Conservation (phyloP, 2,888 invertebrate species). For the Ceramica pisi region DNA sequence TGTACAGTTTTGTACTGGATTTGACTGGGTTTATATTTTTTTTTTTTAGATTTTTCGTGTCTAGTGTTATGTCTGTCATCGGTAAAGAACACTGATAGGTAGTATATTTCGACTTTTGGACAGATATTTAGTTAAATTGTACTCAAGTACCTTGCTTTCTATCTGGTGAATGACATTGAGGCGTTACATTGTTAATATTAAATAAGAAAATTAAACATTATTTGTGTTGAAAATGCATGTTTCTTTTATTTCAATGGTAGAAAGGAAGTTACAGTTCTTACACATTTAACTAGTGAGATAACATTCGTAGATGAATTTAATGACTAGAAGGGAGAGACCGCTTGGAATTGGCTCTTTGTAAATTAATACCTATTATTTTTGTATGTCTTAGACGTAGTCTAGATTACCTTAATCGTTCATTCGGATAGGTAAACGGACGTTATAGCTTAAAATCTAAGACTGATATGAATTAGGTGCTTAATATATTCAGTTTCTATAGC, state of each 20-base stretch:
- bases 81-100: constrained; percentile 13
- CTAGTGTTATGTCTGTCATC: constrained; percentile 28
- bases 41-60: constrained; percentile 37
- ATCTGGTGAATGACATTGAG: constrained; percentile 50
- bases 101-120: constrained; percentile 27
- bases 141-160: constrained; percentile 60
- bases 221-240: constrained; percentile 49
- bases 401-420: constrained; percentile 42
- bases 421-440: constrained; percentile 44
- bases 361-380: constrained; percentile 41
- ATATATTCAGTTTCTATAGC: constrained; percentile 59
- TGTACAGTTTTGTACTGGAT: constrained; percentile 49
- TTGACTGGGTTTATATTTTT: constrained; percentile 47
- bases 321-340: constrained; percentile 31
- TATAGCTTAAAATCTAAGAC: constrained; percentile 76
- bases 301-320: constrained; percentile 19
- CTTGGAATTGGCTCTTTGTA: constrained; percentile 33
- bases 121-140: constrained; percentile 37
- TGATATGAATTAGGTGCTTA: constrained; percentile 80
- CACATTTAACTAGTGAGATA: constrained; percentile 25
- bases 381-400: constrained; percentile 55
- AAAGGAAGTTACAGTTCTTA: constrained; percentile 61
- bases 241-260: constrained; percentile 63
- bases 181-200: constrained; percentile 50
- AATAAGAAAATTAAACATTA: constrained; percentile 56